Percentiles rank a stretch among this genome's conserved stretches.
Evolutionary conservation across 1,140 invertebrate genomes (phyloP).

Genomic region (Megalopta genalis): DNA sequence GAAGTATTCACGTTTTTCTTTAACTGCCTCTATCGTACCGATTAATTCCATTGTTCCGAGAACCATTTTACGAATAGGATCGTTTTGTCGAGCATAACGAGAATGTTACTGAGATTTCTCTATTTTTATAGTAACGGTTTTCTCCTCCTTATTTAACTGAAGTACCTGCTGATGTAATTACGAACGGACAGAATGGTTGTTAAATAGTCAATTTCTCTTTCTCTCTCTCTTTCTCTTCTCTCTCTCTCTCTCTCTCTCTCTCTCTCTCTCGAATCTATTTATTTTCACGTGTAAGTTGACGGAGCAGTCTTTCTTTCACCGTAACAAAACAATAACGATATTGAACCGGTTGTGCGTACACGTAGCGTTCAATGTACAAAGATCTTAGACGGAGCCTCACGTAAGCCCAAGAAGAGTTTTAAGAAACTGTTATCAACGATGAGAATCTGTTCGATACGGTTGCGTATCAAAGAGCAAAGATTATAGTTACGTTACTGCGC

Average conservation of each 20-base stretch:
- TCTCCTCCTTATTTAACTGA: background rate
- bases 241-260: no score
- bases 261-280: background rate
- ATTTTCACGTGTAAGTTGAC: slow-evolving; percentile 11
- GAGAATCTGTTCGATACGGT: background rate
- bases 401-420: background rate
- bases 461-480: background rate
- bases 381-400: background rate
- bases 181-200: background rate
- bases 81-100: background rate
- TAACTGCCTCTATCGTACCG: background rate
- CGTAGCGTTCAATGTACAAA: background rate
- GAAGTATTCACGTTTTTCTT: slow-evolving; percentile 15
- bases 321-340: background rate
- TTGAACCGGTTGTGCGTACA: background rate
- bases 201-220: background rate
- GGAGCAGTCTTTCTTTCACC: no score
- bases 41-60: background rate
- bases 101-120: background rate
- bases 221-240: no score
- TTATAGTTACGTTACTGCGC: background rate
- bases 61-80: background rate
- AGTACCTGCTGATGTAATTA: background rate
- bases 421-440: background rate
- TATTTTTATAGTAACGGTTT: background rate